Conservation (phyloP, 2,888 invertebrate genomes). For the Stenchaetothrips biformis region DNA sequence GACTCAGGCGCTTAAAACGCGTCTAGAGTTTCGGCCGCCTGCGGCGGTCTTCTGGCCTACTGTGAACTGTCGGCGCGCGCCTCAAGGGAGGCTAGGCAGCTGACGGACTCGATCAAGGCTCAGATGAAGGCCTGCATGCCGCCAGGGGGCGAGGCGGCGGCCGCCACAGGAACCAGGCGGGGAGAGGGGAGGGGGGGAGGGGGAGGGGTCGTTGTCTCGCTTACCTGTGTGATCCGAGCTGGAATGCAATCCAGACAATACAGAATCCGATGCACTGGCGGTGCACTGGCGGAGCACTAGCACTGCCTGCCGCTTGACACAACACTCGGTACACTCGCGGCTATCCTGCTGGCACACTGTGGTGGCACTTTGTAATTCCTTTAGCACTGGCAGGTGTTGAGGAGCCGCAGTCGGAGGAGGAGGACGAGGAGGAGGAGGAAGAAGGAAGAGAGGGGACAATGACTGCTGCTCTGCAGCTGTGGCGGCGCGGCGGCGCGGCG, state of each 20-base stretch:
- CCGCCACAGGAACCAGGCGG: neutral
- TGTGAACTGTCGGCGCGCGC: no score
- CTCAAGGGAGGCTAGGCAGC: no score
- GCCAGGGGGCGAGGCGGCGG: neutral
- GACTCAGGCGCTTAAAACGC: no score
- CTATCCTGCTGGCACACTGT: no score
- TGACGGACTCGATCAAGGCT: no score
- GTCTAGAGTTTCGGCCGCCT: no score
- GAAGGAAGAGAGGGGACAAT: neutral
- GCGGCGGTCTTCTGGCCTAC: no score
- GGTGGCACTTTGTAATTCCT: no score
- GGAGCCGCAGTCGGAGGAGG: neutral
- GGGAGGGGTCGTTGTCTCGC: neutral
- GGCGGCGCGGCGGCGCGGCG: neutral
- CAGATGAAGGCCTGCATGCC: neutral
- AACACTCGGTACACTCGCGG: no score
- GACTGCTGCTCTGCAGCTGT: neutral
- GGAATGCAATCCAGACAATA: neutral
- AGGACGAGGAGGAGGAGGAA: neutral
- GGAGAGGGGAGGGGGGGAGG: neutral
- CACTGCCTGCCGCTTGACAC: no score
- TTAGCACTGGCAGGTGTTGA: neutral
- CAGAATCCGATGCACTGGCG: neutral
- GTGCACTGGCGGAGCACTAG: neutral
- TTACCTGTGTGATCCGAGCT: neutral